A percentile compares a stretch with the other conserved stretches of the same genome.
phyloP scores from a whole-genome alignment of 2,888 invertebrate genomes.

The Gari tellinella region DNA sequence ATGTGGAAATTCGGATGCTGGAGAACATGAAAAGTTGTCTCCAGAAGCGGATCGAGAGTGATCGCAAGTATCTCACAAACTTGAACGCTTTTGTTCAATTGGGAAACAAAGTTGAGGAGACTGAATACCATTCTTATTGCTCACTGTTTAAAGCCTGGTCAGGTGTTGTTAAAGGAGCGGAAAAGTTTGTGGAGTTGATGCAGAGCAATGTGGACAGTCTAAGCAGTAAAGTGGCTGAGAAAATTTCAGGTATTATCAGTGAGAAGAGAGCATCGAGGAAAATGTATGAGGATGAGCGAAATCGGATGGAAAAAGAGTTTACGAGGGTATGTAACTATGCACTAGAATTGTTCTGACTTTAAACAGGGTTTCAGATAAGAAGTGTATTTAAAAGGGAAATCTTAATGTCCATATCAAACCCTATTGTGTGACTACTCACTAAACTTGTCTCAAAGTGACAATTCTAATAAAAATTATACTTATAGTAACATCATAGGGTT shows the following conservation, averaged over 20 bases:
- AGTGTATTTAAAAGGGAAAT: too few species aligned
- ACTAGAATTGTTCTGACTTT: too few species aligned
- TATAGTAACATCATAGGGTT: too few species aligned
- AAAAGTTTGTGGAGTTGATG: conserved; percentile 92
- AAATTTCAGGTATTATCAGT: conserved; percentile 91
- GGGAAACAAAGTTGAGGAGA: conserved; percentile 76
- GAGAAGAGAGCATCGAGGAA: conserved; percentile 95
- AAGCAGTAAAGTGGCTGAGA: conserved; percentile 92
- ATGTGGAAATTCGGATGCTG: conserved; percentile 95
- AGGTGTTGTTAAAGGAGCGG: conserved; percentile 94
- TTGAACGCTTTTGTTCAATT: conserved; percentile 85
- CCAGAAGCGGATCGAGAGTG: conserved; percentile 93
- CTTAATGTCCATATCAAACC: too few species aligned
- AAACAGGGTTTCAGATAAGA: too few species aligned
- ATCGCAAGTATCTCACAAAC: conserved; percentile 94
- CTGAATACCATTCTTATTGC: conserved; percentile 75
- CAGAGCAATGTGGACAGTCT: conserved; percentile 94
- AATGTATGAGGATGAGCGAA: conserved; percentile 94
- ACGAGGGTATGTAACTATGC: conserved; percentile 91
- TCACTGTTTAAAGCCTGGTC: conserved; percentile 88
- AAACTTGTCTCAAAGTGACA: too few species aligned
- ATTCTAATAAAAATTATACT: too few species aligned
- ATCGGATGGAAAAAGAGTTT: conserved; percentile 92
- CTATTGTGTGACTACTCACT: too few species aligned
- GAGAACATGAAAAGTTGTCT: conserved; percentile 96